Evolutionary conservation across 2,113 vertebrate species (phyloP).

Genomic region (Apeltes quadracus): DNA sequence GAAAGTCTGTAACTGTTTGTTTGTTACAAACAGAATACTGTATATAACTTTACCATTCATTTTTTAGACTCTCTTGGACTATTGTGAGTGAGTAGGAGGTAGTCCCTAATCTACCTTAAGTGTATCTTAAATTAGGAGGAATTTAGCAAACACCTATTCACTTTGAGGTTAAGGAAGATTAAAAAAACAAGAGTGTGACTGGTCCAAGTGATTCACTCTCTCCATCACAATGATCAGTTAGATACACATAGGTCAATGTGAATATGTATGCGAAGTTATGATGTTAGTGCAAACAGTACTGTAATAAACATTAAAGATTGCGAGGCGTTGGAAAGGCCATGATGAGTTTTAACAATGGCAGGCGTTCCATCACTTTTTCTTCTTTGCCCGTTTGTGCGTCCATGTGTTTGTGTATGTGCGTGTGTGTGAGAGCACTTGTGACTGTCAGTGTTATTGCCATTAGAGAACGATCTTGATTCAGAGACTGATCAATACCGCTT

Average conservation of each 20-base stretch:
- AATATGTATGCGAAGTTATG: neutral
- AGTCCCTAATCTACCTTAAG: neutral
- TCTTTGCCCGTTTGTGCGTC: conserved; percentile 20
- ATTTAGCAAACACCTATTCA: neutral
- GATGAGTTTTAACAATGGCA: conserved; percentile 11
- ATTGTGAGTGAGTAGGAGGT: neutral
- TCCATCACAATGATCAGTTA: neutral
- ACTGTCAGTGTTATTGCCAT: no score
- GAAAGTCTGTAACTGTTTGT: no score
- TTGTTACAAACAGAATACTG: no score
- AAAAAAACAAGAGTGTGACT: no score
- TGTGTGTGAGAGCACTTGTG: conserved; percentile 1
- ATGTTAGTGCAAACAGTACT: neutral
- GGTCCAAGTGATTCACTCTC: neutral
- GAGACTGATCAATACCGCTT: no score
- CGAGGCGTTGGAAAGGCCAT: neutral
- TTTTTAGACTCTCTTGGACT: neutral
- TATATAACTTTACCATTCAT: no score
- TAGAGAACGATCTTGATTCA: no score
- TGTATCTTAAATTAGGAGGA: neutral
- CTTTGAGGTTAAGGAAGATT: neutral
- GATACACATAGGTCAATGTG: neutral
- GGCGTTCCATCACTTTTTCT: conserved; percentile 6
- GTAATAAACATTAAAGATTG: conserved; percentile 1
- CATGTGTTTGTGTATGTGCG: conserved; percentile 3